Conservation (phyloP, 2,797 vertebrate genomes). For the Darevskia nairensis region DNA sequence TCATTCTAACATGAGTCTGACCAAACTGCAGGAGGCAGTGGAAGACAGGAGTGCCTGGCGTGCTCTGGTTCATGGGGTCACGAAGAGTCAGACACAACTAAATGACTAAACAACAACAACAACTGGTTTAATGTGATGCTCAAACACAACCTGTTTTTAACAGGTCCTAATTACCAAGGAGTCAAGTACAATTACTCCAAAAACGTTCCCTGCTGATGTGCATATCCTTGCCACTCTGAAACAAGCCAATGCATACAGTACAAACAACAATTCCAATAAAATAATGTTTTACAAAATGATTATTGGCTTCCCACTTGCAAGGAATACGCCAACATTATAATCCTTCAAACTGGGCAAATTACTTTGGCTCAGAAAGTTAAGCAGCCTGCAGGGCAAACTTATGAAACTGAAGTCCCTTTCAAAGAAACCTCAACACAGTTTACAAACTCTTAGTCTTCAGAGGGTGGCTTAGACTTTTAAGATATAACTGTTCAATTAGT, state of each 20-base stretch:
- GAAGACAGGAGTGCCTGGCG: no score
- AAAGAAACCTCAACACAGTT: slow-evolving; percentile 1
- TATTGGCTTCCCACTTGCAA: not conserved
- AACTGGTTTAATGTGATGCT: not conserved
- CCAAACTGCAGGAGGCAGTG: no score
- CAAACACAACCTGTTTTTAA: not conserved
- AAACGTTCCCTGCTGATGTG: not conserved
- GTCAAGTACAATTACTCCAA: not conserved
- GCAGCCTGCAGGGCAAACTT: slow-evolving; percentile 4
- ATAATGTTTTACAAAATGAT: not conserved
- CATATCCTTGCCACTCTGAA: not conserved
- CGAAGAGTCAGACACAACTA: no score
- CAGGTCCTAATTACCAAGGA: not conserved
- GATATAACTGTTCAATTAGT: slow-evolving; percentile 18
- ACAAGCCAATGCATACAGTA: not conserved
- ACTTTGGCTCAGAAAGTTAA: slow-evolving; percentile 15
- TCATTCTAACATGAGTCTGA: not conserved
- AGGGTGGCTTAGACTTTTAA: slow-evolving; percentile 3
- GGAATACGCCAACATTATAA: slow-evolving; percentile 24
- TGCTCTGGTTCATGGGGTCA: no score
- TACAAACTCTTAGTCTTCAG: slow-evolving; percentile 10
- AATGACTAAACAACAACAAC: no score
- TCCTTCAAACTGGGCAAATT: slow-evolving; percentile 17
- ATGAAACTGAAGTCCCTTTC: slow-evolving; percentile 1
- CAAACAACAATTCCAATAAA: slow-evolving; percentile 11